phyloP scores from a whole-genome alignment of 1,140 invertebrate species.

The Nautilus pompilius region DNA sequence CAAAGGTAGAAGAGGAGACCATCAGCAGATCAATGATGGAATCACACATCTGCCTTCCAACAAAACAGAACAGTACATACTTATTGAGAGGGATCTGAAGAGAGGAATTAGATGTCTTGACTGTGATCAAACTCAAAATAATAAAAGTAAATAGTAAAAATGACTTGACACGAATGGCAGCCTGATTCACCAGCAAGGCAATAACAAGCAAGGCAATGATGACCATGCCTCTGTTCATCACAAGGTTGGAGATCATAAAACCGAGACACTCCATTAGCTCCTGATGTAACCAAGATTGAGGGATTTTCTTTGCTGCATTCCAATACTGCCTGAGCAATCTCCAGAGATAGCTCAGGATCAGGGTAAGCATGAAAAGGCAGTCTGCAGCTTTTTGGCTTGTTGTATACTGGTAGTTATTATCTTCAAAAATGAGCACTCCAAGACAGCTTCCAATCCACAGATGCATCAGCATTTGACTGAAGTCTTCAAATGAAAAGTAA shows the following conservation, averaged over 20 bases:
- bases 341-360: constrained; percentile 39
- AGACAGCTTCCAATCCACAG: constrained; percentile 49
- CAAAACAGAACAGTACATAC: constrained; percentile 42
- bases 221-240: constrained; percentile 28
- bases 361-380: constrained; percentile 38
- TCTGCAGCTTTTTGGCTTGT: constrained; percentile 40
- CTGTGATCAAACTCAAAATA: constrained; percentile 24
- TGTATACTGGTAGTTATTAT: constrained; percentile 26
- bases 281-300: constrained; percentile 22
- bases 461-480: constrained; percentile 37
- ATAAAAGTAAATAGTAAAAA: constrained; percentile 33
- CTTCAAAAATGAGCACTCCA: constrained; percentile 44
- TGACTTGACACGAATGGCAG: constrained; percentile 46
- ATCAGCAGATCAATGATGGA: constrained; percentile 47
- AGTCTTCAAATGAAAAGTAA: constrained; percentile 35
- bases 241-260: constrained; percentile 38
- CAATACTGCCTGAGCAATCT: constrained; percentile 27
- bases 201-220: constrained; percentile 32
- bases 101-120: constrained; percentile 30
- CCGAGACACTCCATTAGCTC: constrained; percentile 41
- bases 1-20: constrained; percentile 36
- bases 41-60: constrained; percentile 38
- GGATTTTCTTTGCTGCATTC: constrained; percentile 24
- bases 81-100: constrained; percentile 31
- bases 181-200: constrained; percentile 34